Conservation (phyloP, 2,113 vertebrate species). For the Ophiodon elongatus region DNA sequence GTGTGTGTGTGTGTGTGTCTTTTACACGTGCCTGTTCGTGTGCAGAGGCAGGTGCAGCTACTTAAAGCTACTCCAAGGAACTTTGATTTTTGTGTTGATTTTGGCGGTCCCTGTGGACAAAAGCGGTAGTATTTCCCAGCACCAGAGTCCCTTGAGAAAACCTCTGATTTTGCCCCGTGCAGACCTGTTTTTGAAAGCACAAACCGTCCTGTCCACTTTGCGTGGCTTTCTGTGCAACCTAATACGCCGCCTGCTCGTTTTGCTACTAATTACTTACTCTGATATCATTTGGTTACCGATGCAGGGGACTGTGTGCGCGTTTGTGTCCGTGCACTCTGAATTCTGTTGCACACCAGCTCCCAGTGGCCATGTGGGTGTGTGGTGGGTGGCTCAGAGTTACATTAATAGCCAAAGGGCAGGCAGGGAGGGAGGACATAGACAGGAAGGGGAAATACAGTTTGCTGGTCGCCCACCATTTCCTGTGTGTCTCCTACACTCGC, state of each 20-base stretch:
- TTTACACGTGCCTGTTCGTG: constrained; percentile 8
- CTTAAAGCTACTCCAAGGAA: constrained; percentile 18
- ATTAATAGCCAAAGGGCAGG: constrained; percentile 86
- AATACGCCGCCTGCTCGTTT: constrained; percentile 57
- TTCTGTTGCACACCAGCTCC: constrained; percentile 62
- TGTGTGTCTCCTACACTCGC: constrained; percentile 80
- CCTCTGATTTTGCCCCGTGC: background rate
- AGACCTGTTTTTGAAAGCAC: background rate
- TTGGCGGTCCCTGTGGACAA: background rate
- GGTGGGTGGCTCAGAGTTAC: constrained; percentile 81
- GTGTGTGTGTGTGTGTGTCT: constrained; percentile 6
- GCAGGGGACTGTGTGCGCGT: constrained; percentile 33
- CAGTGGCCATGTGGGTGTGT: constrained; percentile 83
- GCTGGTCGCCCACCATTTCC: constrained; percentile 87
- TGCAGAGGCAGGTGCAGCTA: constrained; percentile 32
- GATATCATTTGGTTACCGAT: constrained; percentile 55
- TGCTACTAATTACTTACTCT: constrained; percentile 64
- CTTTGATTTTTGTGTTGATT: background rate
- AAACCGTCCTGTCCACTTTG: constrained; percentile 44
- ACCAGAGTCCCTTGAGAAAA: background rate
- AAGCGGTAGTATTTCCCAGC: background rate
- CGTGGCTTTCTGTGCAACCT: constrained; percentile 25
- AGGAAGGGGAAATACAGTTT: constrained; percentile 87
- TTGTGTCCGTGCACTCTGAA: constrained; percentile 39
- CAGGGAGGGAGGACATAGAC: constrained; percentile 81